phyloP scores from a whole-genome alignment of 2,888 invertebrate genomes.

The Conus canariensis region DNA sequence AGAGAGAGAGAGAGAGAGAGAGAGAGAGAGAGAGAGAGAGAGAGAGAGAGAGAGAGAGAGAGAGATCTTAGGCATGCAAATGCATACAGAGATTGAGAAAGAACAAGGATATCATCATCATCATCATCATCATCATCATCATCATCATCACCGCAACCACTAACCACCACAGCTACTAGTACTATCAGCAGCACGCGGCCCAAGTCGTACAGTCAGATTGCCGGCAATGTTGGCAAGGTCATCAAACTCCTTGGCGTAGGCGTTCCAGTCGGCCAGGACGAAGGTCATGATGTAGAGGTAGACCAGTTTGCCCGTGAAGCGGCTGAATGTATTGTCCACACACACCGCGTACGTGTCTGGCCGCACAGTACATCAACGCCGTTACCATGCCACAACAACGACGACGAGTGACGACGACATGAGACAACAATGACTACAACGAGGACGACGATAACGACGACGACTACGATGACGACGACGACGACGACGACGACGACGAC shows the following conservation, averaged over 20 bases:
- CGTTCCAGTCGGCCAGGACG: conserved; percentile 85
- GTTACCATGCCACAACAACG: too few relatives aligned
- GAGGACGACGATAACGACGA: too few relatives aligned
- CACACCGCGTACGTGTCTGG: conserved; percentile 49
- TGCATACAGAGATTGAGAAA: too few relatives aligned
- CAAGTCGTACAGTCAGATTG: conserved; percentile 77
- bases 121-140: neutral
- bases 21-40: too few relatives aligned
- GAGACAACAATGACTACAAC: too few relatives aligned
- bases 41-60: too few relatives aligned
- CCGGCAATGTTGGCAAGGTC: conserved; percentile 91
- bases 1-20: too few relatives aligned
- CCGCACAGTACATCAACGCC: neutral
- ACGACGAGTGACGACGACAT: too few relatives aligned
- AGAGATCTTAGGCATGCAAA: neutral
- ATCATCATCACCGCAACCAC: neutral
- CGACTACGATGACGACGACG: too few relatives aligned
- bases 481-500: too few relatives aligned
- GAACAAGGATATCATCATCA: neutral
- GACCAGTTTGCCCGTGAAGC: conserved; percentile 89
- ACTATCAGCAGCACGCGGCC: neutral
- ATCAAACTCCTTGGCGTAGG: conserved; percentile 93
- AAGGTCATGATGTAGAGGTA: conserved; percentile 85
- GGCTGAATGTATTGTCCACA: conserved; percentile 88
- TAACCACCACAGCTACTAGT: too few relatives aligned